phyloP scores from a whole-genome alignment of 2,797 vertebrate species.

The Melanotaenia pygmaea region DNA sequence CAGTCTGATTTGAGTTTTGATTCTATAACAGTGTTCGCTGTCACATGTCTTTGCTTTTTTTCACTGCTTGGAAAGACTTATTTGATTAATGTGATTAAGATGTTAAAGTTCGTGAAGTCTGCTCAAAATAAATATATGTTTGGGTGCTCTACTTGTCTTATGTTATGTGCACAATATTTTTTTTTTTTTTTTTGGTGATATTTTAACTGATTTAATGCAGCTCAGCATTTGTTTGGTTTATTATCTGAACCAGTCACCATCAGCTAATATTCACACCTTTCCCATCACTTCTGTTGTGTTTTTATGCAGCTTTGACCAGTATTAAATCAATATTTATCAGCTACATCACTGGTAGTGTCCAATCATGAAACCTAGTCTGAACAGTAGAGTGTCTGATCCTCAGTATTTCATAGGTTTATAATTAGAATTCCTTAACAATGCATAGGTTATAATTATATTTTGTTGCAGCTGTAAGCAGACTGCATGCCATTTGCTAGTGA shows the following conservation, averaged over 20 bases:
- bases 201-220: too few species aligned
- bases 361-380: neutral
- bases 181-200: too few species aligned
- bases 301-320: neutral
- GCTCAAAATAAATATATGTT: too few species aligned
- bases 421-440: too few species aligned
- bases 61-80: neutral
- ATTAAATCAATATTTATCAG: constrained; percentile 5
- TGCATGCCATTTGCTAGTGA: too few species aligned
- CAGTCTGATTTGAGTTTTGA: neutral
- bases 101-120: too few species aligned
- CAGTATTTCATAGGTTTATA: too few species aligned
- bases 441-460: too few species aligned
- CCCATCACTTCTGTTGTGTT: neutral
- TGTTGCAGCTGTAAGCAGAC: too few species aligned
- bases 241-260: neutral
- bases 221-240: neutral
- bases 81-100: too few species aligned
- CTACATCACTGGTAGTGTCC: neutral
- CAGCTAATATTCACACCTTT: neutral
- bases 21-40: neutral
- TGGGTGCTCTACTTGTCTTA: too few species aligned
- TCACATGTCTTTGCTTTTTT: neutral
- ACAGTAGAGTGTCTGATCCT: neutral
- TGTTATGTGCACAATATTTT: too few species aligned